A percentile compares a stretch with the other conserved stretches of the same genome.
Evolutionary conservation across 2,888 invertebrate genomes (phyloP).

Genomic region (Phaedon cochleariae): DNA sequence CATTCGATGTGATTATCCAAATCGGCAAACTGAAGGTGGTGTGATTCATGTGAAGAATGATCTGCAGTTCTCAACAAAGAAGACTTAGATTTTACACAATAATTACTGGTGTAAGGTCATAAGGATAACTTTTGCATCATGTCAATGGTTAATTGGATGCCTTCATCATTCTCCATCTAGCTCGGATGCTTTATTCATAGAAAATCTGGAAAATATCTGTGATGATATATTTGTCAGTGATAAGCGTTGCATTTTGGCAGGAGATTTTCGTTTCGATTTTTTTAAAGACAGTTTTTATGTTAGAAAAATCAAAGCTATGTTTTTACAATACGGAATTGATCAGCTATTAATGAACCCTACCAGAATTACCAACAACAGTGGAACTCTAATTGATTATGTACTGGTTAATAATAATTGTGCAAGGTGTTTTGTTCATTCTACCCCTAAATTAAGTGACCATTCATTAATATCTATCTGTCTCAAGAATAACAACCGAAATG

Average conservation of each 20-base stretch:
- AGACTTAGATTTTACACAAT: background rate
- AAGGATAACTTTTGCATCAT: background rate
- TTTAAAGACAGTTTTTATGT: background rate
- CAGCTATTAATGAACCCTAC: background rate
- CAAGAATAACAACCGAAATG: background rate
- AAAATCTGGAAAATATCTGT: background rate
- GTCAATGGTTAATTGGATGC: background rate
- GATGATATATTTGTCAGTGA: background rate
- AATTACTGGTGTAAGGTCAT: background rate
- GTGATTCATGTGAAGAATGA: no score
- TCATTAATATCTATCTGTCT: background rate
- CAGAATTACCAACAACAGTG: background rate
- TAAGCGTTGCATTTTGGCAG: background rate
- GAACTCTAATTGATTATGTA: slow-evolving; percentile 1
- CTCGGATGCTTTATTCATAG: background rate
- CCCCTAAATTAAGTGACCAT: background rate
- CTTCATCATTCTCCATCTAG: background rate
- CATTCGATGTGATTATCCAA: background rate
- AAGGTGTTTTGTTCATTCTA: background rate
- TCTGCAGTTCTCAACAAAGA: background rate
- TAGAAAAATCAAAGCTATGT: background rate
- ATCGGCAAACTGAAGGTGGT: background rate
- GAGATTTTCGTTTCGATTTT: background rate
- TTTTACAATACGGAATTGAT: slow-evolving; percentile 2
- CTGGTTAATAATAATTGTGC: background rate